phyloP scores from a whole-genome alignment of 1,140 invertebrate genomes.

The Sarcophaga peregrina region DNA sequence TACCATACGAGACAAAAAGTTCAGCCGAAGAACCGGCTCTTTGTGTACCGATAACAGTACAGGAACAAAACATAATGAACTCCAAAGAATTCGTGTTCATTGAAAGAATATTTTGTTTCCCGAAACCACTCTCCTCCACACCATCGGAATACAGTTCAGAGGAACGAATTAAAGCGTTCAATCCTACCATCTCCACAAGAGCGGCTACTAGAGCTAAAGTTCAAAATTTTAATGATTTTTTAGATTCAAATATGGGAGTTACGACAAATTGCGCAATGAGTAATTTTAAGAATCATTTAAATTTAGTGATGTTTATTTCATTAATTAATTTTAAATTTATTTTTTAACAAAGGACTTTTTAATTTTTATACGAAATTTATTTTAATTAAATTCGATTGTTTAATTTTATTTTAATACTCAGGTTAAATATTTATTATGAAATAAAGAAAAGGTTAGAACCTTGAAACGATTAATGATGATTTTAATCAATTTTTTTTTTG shows the following conservation, averaged over 20 bases:
- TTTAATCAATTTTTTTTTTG: too few relatives aligned
- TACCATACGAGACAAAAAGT: slow-evolving; percentile 58
- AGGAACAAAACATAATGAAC: slow-evolving; percentile 49
- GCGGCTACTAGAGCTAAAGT: neutral
- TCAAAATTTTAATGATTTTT: slow-evolving; percentile 25
- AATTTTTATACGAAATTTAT: neutral
- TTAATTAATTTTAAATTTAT: neutral
- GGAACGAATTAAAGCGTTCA: neutral
- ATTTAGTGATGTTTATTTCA: slow-evolving; percentile 11
- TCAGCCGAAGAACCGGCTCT: slow-evolving; percentile 58
- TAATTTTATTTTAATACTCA: slow-evolving; percentile 22
- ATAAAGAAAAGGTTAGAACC: neutral
- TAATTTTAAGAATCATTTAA: neutral
- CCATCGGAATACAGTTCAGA: neutral
- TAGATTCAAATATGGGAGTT: neutral
- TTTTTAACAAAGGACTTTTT: neutral
- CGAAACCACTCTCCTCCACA: slow-evolving; percentile 46
- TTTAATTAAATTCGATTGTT: neutral
- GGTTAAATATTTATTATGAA: neutral
- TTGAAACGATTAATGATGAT: too few relatives aligned
- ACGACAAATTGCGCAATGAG: neutral
- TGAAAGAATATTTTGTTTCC: slow-evolving; percentile 61
- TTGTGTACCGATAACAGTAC: slow-evolving; percentile 59
- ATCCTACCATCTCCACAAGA: neutral
- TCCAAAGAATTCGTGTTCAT: slow-evolving; percentile 55